phyloP scores from a whole-genome alignment of 64 coral and sea anemone genomes.

The Montipora cactus region DNA sequence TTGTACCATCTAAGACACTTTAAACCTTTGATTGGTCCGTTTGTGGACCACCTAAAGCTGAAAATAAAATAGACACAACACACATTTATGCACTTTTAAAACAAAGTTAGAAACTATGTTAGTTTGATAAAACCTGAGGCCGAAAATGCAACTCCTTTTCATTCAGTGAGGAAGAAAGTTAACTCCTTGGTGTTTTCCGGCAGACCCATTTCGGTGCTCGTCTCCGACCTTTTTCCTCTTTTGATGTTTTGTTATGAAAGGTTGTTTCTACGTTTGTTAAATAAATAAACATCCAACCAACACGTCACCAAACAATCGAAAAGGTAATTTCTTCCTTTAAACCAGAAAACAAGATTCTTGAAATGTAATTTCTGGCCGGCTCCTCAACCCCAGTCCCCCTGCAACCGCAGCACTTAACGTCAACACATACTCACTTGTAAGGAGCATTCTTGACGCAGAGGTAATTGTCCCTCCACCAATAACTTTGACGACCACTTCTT shows the following conservation, averaged over 20 bases:
- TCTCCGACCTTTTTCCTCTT: no score
- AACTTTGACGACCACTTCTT: conserved; percentile 3
- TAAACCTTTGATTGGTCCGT: conserved; percentile 30
- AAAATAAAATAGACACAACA: not conserved
- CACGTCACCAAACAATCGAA: no score
- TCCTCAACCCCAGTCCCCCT: no score
- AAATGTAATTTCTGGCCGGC: no score
- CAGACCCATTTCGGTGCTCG: no score
- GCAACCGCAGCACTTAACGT: not conserved
- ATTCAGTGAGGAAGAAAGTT: no score
- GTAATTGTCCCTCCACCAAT: conserved; percentile 13
- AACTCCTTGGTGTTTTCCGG: no score
- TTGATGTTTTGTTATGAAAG: no score
- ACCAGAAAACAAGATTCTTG: no score
- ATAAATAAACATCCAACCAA: no score
- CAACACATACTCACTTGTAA: conserved; percentile 1
- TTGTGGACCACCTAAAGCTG: conserved; percentile 71
- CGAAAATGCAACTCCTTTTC: not conserved
- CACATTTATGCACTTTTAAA: not conserved
- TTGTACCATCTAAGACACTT: conserved; percentile 44
- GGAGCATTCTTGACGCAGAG: not conserved
- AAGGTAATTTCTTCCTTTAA: no score
- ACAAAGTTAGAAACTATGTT: not conserved
- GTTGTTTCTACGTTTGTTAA: no score
- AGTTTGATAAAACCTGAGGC: not conserved